A percentile compares a stretch with the other conserved stretches of the same genome.
These are phyloP conservation scores for Xenentodon cancila DNA, from an alignment of 2,797 vertebrate species.

Conservation along the genomic window DNA sequence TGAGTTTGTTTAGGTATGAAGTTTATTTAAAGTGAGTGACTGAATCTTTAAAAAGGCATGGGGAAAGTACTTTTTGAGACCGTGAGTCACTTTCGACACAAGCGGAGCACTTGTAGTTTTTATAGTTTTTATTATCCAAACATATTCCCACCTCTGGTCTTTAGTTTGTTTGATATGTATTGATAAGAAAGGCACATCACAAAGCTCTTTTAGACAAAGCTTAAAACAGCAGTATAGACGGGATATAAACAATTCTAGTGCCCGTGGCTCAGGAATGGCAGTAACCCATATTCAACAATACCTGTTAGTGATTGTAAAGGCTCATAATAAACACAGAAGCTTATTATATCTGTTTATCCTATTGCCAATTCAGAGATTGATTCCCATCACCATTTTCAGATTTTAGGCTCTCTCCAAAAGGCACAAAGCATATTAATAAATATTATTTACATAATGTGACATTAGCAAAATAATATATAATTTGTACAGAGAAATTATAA, in stretches of 20 bases:
- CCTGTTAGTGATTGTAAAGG: slow-evolving; percentile 22
- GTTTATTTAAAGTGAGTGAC: no score
- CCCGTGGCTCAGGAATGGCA: slow-evolving; percentile 71
- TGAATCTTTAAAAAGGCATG: no score
- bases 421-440: slow-evolving; percentile 71
- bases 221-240: slow-evolving; percentile 54
- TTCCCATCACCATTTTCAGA: slow-evolving; percentile 51
- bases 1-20: no score
- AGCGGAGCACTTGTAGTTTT: no score
- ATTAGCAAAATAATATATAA: slow-evolving; percentile 59
- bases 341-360: slow-evolving; percentile 15
- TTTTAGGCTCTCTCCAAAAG: slow-evolving; percentile 50
- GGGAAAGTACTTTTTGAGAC: no score
- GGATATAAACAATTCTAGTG: slow-evolving; percentile 44
- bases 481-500: slow-evolving; percentile 63
- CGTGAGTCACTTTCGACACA: no score
- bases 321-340: not conserved
- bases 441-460: slow-evolving; percentile 59
- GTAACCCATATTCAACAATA: slow-evolving; percentile 28
- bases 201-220: no score
- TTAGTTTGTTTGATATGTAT: no score
- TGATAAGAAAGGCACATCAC: no score
- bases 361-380: slow-evolving; percentile 31
- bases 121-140: no score
- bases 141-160: no score